A percentile compares a stretch with the other conserved stretches of the same genome.
These are phyloP conservation scores for Vulpes vulpes DNA, from an alignment of 2,113 vertebrate genomes.

Conservation along the genomic window DNA sequence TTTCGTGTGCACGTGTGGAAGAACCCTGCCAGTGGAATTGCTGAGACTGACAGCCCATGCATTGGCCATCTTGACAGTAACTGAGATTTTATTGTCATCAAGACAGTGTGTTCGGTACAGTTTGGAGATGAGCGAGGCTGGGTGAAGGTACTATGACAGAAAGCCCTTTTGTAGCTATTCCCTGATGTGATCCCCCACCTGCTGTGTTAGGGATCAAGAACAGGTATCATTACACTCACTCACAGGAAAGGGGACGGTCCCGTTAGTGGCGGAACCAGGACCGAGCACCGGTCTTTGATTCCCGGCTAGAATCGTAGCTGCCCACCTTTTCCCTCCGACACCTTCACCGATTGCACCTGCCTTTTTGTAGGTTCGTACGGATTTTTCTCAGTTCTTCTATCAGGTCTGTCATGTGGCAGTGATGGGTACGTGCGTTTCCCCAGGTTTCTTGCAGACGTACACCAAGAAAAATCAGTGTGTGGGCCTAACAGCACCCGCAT, in stretches of 20 bases:
- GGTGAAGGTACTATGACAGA: too few species aligned
- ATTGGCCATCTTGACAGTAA: neutral
- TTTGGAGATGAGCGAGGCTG: neutral
- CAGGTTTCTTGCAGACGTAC: neutral
- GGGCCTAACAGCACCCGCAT: fast-evolving
- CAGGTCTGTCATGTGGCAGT: neutral
- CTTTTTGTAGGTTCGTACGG: neutral
- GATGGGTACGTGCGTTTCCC: neutral
- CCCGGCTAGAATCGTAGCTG: neutral
- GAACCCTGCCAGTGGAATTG: neutral
- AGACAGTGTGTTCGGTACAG: neutral
- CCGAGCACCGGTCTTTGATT: neutral
- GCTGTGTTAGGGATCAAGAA: neutral
- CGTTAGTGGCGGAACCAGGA: neutral
- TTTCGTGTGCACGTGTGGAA: neutral
- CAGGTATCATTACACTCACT: neutral
- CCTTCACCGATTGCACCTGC: neutral
- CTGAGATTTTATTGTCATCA: neutral
- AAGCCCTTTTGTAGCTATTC: neutral
- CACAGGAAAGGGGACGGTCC: neutral
- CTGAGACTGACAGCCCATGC: neutral
- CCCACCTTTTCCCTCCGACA: neutral
- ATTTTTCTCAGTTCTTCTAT: neutral
- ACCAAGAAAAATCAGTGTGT: neutral
- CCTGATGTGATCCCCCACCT: neutral